phyloP scores from a whole-genome alignment of 2,888 invertebrate genomes.

The Heliconius charithonia region DNA sequence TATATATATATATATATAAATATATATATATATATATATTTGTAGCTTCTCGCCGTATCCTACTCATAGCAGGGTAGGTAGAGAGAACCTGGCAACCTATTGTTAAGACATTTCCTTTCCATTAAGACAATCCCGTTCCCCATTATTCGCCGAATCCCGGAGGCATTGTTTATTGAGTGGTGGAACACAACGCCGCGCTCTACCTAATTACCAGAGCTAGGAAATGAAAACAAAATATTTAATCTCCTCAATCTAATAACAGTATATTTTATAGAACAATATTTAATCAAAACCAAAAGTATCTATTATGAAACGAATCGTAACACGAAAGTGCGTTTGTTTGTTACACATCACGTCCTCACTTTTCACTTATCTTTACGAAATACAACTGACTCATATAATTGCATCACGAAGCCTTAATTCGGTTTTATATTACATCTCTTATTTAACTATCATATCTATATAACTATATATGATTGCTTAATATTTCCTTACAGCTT shows the following conservation, averaged over 20 bases:
- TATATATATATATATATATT: no score
- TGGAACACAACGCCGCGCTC: no score
- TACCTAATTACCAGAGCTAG: no score
- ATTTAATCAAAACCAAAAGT: background rate
- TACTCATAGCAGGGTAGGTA: no score
- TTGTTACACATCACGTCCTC: constrained; percentile 26
- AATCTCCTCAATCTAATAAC: background rate
- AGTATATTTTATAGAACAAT: background rate
- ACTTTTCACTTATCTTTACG: constrained; percentile 30
- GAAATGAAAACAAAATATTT: background rate
- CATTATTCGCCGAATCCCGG: no score
- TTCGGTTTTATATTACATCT: constrained; percentile 4
- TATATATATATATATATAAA: no score
- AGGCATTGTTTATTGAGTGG: no score
- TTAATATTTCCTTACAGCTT: background rate
- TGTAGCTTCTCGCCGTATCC: no score
- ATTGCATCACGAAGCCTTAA: constrained; percentile 25
- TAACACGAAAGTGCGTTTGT: background rate
- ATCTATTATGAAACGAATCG: constrained; percentile 7
- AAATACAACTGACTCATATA: constrained; percentile 26
- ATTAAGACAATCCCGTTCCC: no score
- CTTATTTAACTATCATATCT: constrained; percentile 11
- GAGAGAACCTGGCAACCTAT: no score
- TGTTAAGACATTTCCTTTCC: no score
- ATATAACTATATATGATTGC: no score